Evolutionary conservation across 2,888 invertebrate genomes (phyloP).

Genomic region (Caenorhabditis becei): DNA sequence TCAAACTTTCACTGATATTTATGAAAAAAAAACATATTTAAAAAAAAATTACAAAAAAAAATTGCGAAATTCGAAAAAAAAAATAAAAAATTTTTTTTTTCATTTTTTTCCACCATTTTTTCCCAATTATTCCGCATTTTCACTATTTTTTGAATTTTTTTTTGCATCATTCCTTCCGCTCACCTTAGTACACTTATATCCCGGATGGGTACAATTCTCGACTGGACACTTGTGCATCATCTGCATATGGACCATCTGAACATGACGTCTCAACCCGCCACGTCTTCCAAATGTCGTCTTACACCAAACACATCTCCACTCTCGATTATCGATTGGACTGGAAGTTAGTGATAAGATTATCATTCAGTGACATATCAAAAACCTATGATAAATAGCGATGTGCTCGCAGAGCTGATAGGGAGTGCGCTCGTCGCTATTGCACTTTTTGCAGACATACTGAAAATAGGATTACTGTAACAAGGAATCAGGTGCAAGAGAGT

Average conservation of each 20-base stretch:
- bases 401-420: slow-evolving; percentile 47
- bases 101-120: no score
- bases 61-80: no score
- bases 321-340: slow-evolving; percentile 81
- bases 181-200: slow-evolving; percentile 73
- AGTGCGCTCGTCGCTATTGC: slow-evolving; percentile 21
- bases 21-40: no score
- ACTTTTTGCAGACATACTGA: slow-evolving; percentile 41
- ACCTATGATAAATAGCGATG: slow-evolving; percentile 39
- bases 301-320: slow-evolving; percentile 86
- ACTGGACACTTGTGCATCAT: slow-evolving; percentile 67
- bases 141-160: no score
- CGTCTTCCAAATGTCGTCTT: slow-evolving; percentile 86
- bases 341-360: not conserved
- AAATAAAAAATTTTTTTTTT: no score
- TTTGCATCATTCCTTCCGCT: no score
- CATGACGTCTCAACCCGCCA: slow-evolving; percentile 85
- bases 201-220: slow-evolving; percentile 68
- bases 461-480: not conserved
- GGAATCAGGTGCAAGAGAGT: not conserved
- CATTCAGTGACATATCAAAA: not conserved
- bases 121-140: no score
- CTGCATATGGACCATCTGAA: slow-evolving; percentile 84
- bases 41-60: no score
- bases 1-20: no score